These are phyloP conservation scores for Alviniconcha strummeri DNA, from an alignment of 2,888 invertebrate species.

Conservation along the genomic window DNA sequence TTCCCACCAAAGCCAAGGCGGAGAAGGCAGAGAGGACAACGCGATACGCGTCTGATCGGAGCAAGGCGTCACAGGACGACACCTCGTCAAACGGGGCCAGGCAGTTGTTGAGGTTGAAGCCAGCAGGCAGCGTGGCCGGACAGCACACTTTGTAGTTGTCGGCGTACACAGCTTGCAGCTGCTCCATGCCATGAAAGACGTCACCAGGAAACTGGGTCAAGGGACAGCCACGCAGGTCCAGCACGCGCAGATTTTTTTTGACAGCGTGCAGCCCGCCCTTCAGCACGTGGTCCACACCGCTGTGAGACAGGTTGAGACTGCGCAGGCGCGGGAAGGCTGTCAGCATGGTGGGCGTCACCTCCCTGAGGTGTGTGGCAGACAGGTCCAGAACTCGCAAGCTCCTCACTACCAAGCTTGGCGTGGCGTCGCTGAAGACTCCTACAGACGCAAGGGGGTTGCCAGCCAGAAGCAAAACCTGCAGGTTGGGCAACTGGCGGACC, in stretches of 20 bases:
- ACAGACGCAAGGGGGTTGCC: background rate
- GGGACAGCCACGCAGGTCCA: conserved; percentile 15
- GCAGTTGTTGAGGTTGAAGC: conserved; percentile 25
- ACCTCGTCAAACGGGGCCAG: conserved; percentile 42
- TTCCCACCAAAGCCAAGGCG: conserved; percentile 43
- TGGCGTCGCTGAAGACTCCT: background rate
- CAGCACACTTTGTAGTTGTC: conserved; percentile 25
- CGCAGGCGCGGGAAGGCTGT: background rate
- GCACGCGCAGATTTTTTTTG: background rate
- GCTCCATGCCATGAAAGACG: background rate
- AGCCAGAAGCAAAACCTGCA: background rate
- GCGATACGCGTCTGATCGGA: conserved; percentile 42
- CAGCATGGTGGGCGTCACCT: background rate
- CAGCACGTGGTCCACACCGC: background rate
- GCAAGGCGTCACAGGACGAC: conserved; percentile 52
- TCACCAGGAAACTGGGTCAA: conserved; percentile 5
- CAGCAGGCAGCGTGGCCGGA: background rate
- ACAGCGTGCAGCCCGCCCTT: background rate
- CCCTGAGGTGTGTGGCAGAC: background rate
- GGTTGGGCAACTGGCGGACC: background rate
- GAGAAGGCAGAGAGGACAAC: conserved; percentile 46
- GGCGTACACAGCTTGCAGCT: conserved; percentile 2
- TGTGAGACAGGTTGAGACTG: background rate
- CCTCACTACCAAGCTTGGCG: background rate
- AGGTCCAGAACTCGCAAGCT: background rate